phyloP scores from a whole-genome alignment of 1,140 invertebrate species.

The Drosophila nasuta region DNA sequence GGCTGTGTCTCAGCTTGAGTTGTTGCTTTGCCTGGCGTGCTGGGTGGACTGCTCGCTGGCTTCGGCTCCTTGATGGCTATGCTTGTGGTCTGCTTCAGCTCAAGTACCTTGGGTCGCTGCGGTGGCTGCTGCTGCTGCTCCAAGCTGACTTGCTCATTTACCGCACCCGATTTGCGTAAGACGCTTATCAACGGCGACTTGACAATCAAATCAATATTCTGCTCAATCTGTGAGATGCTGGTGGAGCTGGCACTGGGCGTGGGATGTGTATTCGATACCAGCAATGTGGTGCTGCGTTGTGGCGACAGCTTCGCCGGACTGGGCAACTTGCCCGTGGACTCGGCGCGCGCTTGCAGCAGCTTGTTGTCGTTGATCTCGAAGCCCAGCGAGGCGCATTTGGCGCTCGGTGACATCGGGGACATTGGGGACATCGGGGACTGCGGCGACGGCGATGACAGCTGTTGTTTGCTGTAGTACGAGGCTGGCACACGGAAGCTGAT shows the following conservation, averaged over 20 bases:
- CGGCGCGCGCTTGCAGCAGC: conserved; percentile 58
- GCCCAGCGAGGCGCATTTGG: conserved; percentile 65
- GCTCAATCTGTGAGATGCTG: conserved; percentile 76
- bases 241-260: conserved; percentile 25
- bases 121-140: conserved; percentile 27
- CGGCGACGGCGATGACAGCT: conserved; percentile 11
- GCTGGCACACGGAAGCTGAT: conserved; percentile 72
- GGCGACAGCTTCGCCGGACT: conserved; percentile 39
- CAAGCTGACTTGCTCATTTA: conserved; percentile 26
- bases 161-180: conserved; percentile 65
- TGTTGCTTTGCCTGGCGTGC: conserved; percentile 47
- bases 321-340: conserved; percentile 61
- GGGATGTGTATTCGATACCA: conserved; percentile 45
- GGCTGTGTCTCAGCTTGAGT: conserved; percentile 85
- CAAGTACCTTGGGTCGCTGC: conserved; percentile 63
- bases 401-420: conserved; percentile 59
- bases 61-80: conserved; percentile 44
- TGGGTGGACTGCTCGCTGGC: conserved; percentile 48
- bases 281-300: conserved; percentile 50
- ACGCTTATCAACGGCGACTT: conserved; percentile 80
- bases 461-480: conserved; percentile 55
- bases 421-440: conserved; percentile 41
- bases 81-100: conserved; percentile 44
- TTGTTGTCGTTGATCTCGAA: conserved; percentile 82
- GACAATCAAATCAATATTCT: conserved; percentile 79